Evolutionary conservation across 2,888 invertebrate species (phyloP), one percentile per base, ranked within the genome.

Genomic region (Xiphydria camelus): DNA sequence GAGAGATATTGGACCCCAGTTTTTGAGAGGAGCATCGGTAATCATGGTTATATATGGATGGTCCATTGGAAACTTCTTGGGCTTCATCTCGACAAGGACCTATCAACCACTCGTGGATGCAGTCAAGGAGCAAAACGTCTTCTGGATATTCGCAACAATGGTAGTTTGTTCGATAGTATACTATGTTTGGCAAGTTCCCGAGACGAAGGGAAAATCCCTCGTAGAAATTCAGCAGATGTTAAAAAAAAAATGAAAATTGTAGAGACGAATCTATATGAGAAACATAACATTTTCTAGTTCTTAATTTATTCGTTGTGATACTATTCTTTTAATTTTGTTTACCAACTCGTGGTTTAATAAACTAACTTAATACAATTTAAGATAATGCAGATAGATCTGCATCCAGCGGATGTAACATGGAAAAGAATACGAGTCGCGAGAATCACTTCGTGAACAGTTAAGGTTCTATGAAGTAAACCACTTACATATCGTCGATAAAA

Each of bases 1-100:
- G 70, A 2, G 70, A 70, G 41, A 58, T 70, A 38, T 61, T 68
- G 4, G 32, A 49, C 22, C 55, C 68, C 1, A 49, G 52, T 6
- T 65, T 70, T 3, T 62, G n/a, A n/a, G 70, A 3, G 69, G 64
- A 1, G 59, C 59, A 10, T 45, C 65, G 33, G 51, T 65, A 12
- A 46, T 53, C 12, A 1, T 42, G 9, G 19, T 32, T 10, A 10
- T 2, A 17, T 25, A 12, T 6, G 42, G 42, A 23, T 5, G 12
- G 10, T n/a, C 42, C 5, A 4, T 42, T 2, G 42, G 42, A 4
- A 15, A 7, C 4, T 17, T 42, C 1, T 19, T 22, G 1, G 42
- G 42, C 3, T 71, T 70, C 33, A 4, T 62, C 3, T 35, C 59
- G 1, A 66, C 57, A 20, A 62, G 55, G 31, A 61, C 58, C 2